These are phyloP conservation scores for Portevinia maculata DNA, from an alignment of 2,888 invertebrate species.

Conservation along the genomic window DNA sequence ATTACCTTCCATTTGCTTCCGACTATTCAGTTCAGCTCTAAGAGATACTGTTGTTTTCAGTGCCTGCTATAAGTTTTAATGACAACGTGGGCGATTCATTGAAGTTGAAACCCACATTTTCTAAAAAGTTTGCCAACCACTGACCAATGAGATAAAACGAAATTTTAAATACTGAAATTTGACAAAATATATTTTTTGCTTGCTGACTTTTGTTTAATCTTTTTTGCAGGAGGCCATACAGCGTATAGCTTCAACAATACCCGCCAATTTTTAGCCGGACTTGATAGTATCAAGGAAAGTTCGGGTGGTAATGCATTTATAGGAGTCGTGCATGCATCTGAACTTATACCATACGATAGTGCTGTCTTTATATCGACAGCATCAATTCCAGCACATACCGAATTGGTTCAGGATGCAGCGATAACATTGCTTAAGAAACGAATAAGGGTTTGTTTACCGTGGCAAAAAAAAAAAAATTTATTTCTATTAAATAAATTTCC, in stretches of 20 bases:
- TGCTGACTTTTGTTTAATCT: background rate
- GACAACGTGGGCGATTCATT: too few relatives aligned
- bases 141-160: too few relatives aligned
- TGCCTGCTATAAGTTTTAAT: too few relatives aligned
- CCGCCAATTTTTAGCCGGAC: conserved; percentile 81
- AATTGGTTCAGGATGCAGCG: conserved; percentile 83
- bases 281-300: conserved; percentile 81
- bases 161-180: too few relatives aligned
- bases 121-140: too few relatives aligned
- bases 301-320: conserved; percentile 85
- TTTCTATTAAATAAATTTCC: conserved; percentile 41
- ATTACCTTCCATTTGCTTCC: too few relatives aligned
- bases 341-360: conserved; percentile 86
- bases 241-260: conserved; percentile 82
- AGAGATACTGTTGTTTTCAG: too few relatives aligned
- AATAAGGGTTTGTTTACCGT: conserved; percentile 81
- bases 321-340: conserved; percentile 85
- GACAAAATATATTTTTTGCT: too few relatives aligned
- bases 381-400: conserved; percentile 84
- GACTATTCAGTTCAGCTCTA: too few relatives aligned
- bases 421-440: conserved; percentile 83
- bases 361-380: conserved; percentile 86
- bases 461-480: background rate
- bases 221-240: conserved; percentile 79
- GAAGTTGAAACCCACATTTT: too few relatives aligned